Evolutionary conservation across 2,888 invertebrate genomes (phyloP), one percentile per base, ranked within the genome.

Genomic region (Phalera bucephala): DNA sequence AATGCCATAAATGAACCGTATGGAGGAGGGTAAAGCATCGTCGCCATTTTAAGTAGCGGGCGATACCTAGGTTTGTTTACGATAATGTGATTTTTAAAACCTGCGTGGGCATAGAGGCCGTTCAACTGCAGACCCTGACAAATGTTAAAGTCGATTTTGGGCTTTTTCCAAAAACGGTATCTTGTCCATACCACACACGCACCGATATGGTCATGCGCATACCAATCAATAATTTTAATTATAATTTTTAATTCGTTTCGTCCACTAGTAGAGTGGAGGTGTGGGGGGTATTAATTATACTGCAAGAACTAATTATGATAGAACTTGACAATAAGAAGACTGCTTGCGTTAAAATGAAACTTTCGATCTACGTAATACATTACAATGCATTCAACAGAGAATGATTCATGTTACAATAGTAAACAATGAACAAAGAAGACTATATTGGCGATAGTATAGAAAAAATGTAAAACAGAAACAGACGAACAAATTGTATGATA

Each of bases 111-210:
- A 59, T 52, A 56, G 54, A 66, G 83, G 77, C 57, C 84, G 64
- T 86, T 85, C 79, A 85, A 79, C 84, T 68, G 67, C 40, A 56
- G 61, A 60, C 54, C 64, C 75, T 80, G 79, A 78, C 69, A 80
- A 73, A 78, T 62, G 52, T 52, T 44, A 52, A 41, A 59, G 56
- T 46, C 54, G 43, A 38, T 60, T 70, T 80, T 80, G 83, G 78
- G 77, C 62, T 60, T 68, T 63, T 46, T 77, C 84, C 85, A 83
- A 82, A 84, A 73, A 65, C 66, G 69, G 78, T 59, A 69, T 64
- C 56, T 55, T 68, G 70, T 48, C 51, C 40, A 40, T 52, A 43
- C 46, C 29, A 29, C 29, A 19, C 29, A 19, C 17, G 8, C 8
- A 11, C 23, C 35, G 25, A 27, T 46, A 44, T 40, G 39, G 36